Conservation (phyloP, 2,113 vertebrate genomes). For the Ceyx melanurus region DNA sequence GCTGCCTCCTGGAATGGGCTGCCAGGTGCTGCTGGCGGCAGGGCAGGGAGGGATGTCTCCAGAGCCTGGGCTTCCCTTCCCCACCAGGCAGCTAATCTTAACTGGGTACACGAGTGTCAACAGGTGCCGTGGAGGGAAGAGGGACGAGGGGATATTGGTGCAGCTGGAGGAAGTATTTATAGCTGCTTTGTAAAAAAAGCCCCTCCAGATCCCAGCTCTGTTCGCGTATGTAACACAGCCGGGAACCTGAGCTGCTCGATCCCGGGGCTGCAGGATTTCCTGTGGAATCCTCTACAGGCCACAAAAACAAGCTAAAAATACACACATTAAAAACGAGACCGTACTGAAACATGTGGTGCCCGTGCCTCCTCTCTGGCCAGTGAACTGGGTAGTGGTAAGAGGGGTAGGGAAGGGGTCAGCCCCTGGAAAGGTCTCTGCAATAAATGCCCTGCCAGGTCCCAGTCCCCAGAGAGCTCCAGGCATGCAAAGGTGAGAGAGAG, state of each 20-base stretch:
- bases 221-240: slow-evolving; percentile 66
- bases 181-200: slow-evolving; percentile 36
- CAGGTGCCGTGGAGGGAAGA: slow-evolving; percentile 61
- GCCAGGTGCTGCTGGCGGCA: background rate
- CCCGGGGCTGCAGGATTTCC: slow-evolving; percentile 64
- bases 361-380: background rate
- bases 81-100: slow-evolving; percentile 37
- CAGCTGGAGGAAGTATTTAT: slow-evolving; percentile 75
- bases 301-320: slow-evolving; percentile 67
- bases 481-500: background rate
- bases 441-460: background rate
- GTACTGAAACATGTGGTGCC: background rate
- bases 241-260: slow-evolving; percentile 42
- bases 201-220: slow-evolving; percentile 39
- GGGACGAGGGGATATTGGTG: slow-evolving; percentile 51
- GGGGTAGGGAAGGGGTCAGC: background rate
- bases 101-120: slow-evolving; percentile 58
- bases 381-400: background rate
- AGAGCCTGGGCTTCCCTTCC: background rate
- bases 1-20: fast-evolving
- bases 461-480: background rate
- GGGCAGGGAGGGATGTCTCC: background rate
- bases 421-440: background rate
- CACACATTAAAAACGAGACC: background rate
- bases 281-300: slow-evolving; percentile 50